Percentiles rank a stretch among this genome's conserved stretches.
Conservation (phyloP, 2,797 vertebrate genomes). For the Epinephelus coioides region DNA sequence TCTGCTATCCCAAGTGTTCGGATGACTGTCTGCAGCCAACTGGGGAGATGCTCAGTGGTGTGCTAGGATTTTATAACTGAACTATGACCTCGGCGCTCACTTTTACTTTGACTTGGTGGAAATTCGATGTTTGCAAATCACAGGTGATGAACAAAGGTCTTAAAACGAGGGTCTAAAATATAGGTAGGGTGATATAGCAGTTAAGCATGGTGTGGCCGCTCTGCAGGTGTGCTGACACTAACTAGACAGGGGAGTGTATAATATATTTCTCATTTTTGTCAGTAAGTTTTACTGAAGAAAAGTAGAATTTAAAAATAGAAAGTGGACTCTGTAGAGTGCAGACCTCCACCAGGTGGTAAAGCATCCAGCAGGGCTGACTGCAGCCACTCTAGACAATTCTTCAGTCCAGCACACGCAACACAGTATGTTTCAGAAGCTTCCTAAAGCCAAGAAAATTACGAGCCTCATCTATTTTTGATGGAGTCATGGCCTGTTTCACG, state of each 20-base stretch:
- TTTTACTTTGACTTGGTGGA: background rate
- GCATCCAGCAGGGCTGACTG: no score
- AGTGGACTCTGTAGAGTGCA: no score
- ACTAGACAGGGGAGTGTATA: background rate
- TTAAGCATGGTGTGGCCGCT: background rate
- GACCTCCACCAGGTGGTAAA: no score
- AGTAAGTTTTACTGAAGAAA: background rate
- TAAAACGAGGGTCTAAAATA: background rate
- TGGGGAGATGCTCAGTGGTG: background rate
- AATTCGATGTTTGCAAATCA: background rate
- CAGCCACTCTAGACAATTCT: no score
- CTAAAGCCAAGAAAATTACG: no score
- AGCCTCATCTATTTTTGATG: no score
- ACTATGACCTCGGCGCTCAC: background rate
- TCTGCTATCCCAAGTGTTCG: background rate
- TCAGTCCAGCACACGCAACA: no score
- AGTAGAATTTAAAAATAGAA: background rate
- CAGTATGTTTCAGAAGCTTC: no score
- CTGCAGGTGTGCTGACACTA: background rate
- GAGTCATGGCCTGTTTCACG: no score
- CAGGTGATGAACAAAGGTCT: background rate
- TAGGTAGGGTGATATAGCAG: background rate
- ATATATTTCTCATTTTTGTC: background rate
- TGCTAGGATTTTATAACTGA: background rate
- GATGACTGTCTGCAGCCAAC: slow-evolving; percentile 21